Evolutionary conservation across 2,888 invertebrate genomes (phyloP).

Genomic region (Pyrrhia umbra): DNA sequence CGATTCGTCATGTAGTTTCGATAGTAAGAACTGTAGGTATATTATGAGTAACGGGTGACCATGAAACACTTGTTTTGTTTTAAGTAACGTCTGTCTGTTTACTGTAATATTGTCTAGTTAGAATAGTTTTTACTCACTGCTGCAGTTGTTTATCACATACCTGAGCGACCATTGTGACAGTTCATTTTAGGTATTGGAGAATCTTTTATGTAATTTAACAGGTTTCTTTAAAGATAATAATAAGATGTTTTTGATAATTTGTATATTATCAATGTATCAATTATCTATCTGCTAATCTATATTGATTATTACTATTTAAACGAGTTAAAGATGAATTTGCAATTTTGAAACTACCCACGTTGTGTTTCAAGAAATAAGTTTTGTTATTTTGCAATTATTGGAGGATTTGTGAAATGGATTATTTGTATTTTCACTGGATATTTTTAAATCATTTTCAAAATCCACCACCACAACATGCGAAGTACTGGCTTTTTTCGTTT

Average conservation of each 20-base stretch:
- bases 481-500: too few relatives aligned
- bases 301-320: neutral
- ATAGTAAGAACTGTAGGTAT: conserved; percentile 42
- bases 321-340: too few relatives aligned
- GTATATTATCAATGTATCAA: neutral
- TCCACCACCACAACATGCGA: too few relatives aligned
- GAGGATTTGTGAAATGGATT: too few relatives aligned
- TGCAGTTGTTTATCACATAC: neutral
- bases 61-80: conserved; percentile 48
- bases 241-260: neutral
- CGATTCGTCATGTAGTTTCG: conserved; percentile 55
- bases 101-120: conserved; percentile 17
- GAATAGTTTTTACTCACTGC: neutral
- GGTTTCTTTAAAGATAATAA: neutral
- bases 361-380: too few relatives aligned
- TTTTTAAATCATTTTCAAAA: too few relatives aligned
- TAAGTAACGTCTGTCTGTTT: conserved; percentile 23
- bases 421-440: too few relatives aligned
- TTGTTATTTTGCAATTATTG: too few relatives aligned
- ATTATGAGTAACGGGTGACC: conserved; percentile 41
- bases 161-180: neutral
- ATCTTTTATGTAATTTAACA: neutral
- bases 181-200: neutral
- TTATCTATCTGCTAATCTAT: conserved; percentile 7
- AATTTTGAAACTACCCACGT: too few relatives aligned